Conservation (phyloP, 2,888 invertebrate species). For the Drosophila colorata region DNA sequence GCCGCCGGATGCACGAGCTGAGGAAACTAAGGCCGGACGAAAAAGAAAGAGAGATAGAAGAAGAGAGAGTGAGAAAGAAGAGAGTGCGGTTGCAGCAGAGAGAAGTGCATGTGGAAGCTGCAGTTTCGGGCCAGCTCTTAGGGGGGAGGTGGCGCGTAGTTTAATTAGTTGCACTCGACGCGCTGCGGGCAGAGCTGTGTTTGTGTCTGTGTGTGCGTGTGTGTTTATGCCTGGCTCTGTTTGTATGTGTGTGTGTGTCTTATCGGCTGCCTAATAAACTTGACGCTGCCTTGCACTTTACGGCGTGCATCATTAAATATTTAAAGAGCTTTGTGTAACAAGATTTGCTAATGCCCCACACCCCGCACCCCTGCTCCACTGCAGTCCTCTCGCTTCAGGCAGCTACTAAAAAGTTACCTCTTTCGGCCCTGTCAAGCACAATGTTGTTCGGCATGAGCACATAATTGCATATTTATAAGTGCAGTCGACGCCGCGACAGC, state of each 20-base stretch:
- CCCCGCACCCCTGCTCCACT: background rate
- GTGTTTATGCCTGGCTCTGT: background rate
- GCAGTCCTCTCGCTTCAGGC: slow-evolving; percentile 3
- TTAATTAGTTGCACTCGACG: slow-evolving; percentile 71
- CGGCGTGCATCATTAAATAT: slow-evolving; percentile 72
- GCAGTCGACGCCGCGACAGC: slow-evolving; percentile 56
- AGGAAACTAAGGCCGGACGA: slow-evolving; percentile 1
- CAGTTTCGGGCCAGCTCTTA: slow-evolving; percentile 18
- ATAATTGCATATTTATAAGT: slow-evolving; percentile 79
- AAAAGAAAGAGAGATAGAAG: background rate
- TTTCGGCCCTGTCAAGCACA: slow-evolving; percentile 47
- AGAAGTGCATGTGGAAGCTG: background rate
- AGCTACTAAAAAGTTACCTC: slow-evolving; percentile 39
- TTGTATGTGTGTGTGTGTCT: slow-evolving; percentile 14
- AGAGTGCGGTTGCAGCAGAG: background rate
- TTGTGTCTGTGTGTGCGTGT: slow-evolving; percentile 1
- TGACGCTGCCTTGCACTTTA: slow-evolving; percentile 61
- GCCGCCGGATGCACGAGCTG: slow-evolving; percentile 12
- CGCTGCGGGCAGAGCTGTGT: slow-evolving; percentile 14
- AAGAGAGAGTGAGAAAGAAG: background rate
- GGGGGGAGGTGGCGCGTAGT: slow-evolving; percentile 43
- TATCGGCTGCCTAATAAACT: slow-evolving; percentile 69
- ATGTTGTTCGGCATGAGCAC: slow-evolving; percentile 63
- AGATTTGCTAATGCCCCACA: slow-evolving; percentile 66
- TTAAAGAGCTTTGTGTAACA: slow-evolving; percentile 75